Evolutionary conservation across 2,797 vertebrate species (phyloP).

Genomic region (Iguana delicatissima): DNA sequence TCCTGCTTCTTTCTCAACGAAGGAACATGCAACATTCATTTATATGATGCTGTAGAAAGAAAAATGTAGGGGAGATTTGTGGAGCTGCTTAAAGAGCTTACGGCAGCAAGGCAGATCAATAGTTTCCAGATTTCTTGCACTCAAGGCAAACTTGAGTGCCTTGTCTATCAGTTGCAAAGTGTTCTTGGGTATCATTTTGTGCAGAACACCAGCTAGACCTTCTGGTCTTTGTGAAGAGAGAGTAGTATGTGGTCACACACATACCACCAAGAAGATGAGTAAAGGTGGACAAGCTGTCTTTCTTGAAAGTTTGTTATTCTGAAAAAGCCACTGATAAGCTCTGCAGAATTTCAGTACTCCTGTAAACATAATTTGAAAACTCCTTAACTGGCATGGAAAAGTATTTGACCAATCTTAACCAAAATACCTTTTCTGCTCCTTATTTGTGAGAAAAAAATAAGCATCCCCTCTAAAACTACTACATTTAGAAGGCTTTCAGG

Average conservation of each 20-base stretch:
- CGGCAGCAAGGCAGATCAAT: background rate
- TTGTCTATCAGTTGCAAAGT: background rate
- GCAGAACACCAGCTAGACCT: background rate
- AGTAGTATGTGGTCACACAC: background rate
- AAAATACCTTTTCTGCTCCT: no score
- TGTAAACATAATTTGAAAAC: background rate
- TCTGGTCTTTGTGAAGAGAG: background rate
- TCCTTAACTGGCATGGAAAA: background rate
- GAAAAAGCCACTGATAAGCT: no score
- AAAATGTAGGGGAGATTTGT: background rate
- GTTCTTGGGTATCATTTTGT: background rate
- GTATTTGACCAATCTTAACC: no score
- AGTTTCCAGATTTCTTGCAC: background rate
- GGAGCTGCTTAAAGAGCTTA: background rate
- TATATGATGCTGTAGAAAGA: background rate
- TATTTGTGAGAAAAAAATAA: no score
- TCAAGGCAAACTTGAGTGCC: background rate
- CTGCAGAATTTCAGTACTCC: background rate
- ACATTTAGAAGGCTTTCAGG: no score
- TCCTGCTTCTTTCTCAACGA: background rate
- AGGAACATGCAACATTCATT: background rate
- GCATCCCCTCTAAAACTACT: no score
- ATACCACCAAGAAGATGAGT: no score
- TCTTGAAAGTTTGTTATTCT: background rate
- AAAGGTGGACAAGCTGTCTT: background rate